phyloP scores from a whole-genome alignment of 2,888 invertebrate genomes.

The Spodoptera exigua region DNA sequence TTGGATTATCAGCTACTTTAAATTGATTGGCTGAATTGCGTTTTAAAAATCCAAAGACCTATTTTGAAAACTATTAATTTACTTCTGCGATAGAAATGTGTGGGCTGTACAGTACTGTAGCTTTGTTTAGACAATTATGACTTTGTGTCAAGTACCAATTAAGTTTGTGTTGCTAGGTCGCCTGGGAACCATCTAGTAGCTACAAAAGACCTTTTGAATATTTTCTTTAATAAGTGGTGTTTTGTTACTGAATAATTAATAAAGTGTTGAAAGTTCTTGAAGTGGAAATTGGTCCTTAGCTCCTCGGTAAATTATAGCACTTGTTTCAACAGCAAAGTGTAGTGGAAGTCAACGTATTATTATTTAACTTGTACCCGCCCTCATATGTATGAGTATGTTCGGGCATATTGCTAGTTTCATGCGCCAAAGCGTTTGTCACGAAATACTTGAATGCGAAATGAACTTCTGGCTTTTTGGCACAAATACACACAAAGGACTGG shows the following conservation, averaged over 20 bases:
- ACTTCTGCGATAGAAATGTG: too few relatives aligned
- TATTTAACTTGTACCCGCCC: slow-evolving; percentile 31
- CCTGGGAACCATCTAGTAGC: too few relatives aligned
- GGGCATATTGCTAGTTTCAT: slow-evolving; percentile 41
- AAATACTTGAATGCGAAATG: slow-evolving; percentile 36
- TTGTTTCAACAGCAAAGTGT: slow-evolving; percentile 13
- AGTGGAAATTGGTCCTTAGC: slow-evolving; percentile 1
- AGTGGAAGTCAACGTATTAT: slow-evolving; percentile 20
- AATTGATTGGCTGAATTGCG: too few relatives aligned
- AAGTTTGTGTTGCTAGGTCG: too few relatives aligned
- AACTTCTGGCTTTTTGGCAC: slow-evolving; percentile 15
- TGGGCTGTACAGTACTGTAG: too few relatives aligned
- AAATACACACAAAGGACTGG: not conserved
- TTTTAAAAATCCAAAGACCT: too few relatives aligned
- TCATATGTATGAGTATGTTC: slow-evolving; percentile 17
- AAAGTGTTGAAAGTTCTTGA: not conserved
- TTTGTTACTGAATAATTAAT: too few relatives aligned
- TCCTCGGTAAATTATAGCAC: slow-evolving; percentile 10
- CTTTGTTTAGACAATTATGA: too few relatives aligned
- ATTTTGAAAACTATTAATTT: too few relatives aligned
- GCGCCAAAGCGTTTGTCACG: slow-evolving; percentile 38
- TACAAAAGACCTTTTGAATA: not conserved
- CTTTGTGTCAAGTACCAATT: too few relatives aligned
- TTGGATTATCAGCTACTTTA: too few relatives aligned
- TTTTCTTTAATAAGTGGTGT: not conserved